Base-by-base conservation (phyloP, 2,113 vertebrate species). In the Nesoenas mayeri region DNA sequence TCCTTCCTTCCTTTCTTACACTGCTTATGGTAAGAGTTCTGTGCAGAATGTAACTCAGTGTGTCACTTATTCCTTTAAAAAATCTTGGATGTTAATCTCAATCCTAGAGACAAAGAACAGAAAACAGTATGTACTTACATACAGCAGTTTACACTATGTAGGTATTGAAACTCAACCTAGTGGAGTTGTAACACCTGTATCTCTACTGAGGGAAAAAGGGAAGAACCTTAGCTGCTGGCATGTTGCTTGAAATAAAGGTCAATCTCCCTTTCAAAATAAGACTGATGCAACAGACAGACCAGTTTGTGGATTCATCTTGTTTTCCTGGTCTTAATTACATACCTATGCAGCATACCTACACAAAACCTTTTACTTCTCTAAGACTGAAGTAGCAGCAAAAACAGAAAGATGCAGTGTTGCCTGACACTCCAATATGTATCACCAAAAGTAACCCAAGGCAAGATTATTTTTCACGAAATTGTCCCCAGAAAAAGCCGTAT, bases 361-460 rank as follows among this genome's bases (percentile, higher is more conserved):
- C 17, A 85, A 88, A 57, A 14, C 0, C 4, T 64, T 54, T 64
- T 50, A 48, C 17, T 80, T 65, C 26, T 60, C 20, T 54, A 67
- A 70, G 9, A 51, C 2, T 0, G 0, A 60, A 16, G 29, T 47
- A 5, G 34, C 16, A n/a, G 28, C 7, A 7, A 73, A 73, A 3
- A 6, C 34, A 31, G 29, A 61, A 79, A 64, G 15, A 12, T 79
- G 11, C 25, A 65, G 7, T 40, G 47, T 16, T 77, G 11, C 24
- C 40, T 72, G 48, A 54, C 17, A 31, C 16, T 95, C 24, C 25
- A 1, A 1, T 31, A 40, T 28, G 5, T 67, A 50, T 50, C 34
- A 51, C 7, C 20, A 71, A 66, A 96, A 62, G 16, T 53, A 91
- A 86, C 12, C 29, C 6, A 40, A 56, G 14, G 50, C 34, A 78